Percentiles rank a stretch among this genome's conserved stretches.
phyloP scores from a whole-genome alignment of 2,113 vertebrate species.

The Alosa alosa region DNA sequence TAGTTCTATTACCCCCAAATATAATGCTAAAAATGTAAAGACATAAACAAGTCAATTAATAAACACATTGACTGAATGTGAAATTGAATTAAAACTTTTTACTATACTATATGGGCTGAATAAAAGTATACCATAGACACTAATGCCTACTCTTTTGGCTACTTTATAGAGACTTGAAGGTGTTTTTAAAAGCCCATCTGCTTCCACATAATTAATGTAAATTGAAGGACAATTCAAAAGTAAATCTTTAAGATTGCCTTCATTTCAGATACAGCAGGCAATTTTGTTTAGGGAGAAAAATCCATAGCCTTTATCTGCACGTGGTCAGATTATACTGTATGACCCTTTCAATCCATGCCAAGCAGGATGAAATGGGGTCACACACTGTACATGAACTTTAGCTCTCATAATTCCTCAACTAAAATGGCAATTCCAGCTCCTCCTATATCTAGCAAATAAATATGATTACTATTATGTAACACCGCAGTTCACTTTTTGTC shows the following conservation, averaged over 20 bases:
- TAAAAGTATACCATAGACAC: neutral
- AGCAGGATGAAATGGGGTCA: constrained; percentile 33
- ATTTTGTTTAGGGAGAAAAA: constrained; percentile 17
- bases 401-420: constrained; percentile 45
- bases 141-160: neutral
- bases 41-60: constrained; percentile 55
- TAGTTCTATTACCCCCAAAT: constrained; percentile 56
- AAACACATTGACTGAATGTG: constrained; percentile 23
- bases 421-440: constrained; percentile 14
- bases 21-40: constrained; percentile 3
- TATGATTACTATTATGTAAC: neutral
- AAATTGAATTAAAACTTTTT: constrained; percentile 13
- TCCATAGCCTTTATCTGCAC: constrained; percentile 7
- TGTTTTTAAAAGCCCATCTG: neutral
- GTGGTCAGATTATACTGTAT: constrained; percentile 35
- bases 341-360: constrained; percentile 31
- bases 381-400: constrained; percentile 42
- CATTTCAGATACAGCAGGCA: neutral
- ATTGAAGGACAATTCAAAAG: neutral
- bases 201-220: neutral
- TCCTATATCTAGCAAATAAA: neutral
- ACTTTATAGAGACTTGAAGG: neutral
- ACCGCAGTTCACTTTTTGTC: neutral
- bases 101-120: neutral
- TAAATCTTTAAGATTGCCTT: neutral